These are phyloP conservation scores for Xiphophorus couchianus DNA, from an alignment of 2,113 vertebrate species.

Conservation along the genomic window DNA sequence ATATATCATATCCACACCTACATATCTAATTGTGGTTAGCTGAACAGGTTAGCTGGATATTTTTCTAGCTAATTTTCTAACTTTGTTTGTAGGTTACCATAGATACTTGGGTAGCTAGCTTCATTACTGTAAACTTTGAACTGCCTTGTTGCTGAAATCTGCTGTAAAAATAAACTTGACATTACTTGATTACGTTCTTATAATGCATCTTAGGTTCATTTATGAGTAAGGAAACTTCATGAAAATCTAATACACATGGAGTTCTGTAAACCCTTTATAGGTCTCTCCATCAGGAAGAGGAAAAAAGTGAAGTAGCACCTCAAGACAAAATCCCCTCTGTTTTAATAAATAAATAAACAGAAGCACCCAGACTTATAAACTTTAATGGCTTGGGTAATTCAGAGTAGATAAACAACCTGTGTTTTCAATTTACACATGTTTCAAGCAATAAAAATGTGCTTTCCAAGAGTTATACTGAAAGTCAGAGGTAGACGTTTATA, in stretches of 20 bases:
- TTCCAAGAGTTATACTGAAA: neutral
- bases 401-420: slow-evolving; percentile 36
- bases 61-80: too few relatives aligned
- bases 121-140: too few relatives aligned
- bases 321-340: slow-evolving; percentile 33
- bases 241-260: neutral
- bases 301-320: slow-evolving; percentile 6
- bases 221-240: neutral
- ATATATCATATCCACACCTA: too few relatives aligned
- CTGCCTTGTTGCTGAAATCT: too few relatives aligned
- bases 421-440: slow-evolving; percentile 39
- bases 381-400: slow-evolving; percentile 52
- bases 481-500: neutral
- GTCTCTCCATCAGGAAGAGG: slow-evolving; percentile 31
- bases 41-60: too few relatives aligned
- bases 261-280: slow-evolving; percentile 16
- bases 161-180: too few relatives aligned
- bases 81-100: too few relatives aligned
- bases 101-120: too few relatives aligned
- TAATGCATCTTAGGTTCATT: too few relatives aligned
- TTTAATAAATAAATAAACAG: slow-evolving; percentile 19
- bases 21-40: too few relatives aligned
- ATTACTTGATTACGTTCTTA: too few relatives aligned
- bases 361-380: slow-evolving; percentile 32
- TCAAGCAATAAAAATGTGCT: slow-evolving; percentile 28